A percentile compares a stretch with the other conserved stretches of the same genome.
Conservation (phyloP, 2,797 vertebrate species). For the Acanthiza pusilla region DNA sequence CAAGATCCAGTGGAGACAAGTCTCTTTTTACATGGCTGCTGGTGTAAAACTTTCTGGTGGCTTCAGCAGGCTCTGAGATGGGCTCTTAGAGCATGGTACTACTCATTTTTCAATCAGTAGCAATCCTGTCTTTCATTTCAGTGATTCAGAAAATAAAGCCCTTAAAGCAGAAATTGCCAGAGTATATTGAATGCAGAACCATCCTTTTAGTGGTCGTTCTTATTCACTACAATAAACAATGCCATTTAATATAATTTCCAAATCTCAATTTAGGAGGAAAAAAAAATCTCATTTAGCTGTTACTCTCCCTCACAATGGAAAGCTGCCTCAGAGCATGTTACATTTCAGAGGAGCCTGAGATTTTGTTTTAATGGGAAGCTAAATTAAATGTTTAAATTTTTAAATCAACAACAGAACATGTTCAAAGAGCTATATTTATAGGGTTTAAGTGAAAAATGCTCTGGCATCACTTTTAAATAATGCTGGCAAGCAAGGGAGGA, state of each 20-base stretch:
- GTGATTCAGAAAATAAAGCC: not conserved
- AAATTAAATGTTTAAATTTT: slow-evolving; percentile 64
- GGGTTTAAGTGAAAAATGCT: slow-evolving; percentile 59
- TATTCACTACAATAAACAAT: slow-evolving; percentile 42
- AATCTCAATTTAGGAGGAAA: slow-evolving; percentile 26
- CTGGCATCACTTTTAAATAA: slow-evolving; percentile 53
- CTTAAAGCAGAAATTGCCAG: slow-evolving; percentile 11
- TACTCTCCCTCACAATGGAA: slow-evolving; percentile 39
- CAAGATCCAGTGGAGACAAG: rapidly evolving
- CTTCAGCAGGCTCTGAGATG: not conserved
- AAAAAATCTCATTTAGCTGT: not conserved
- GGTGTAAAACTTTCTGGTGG: not conserved
- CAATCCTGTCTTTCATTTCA: slow-evolving; percentile 5
- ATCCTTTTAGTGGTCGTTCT: slow-evolving; percentile 2
- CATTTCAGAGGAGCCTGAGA: slow-evolving; percentile 37
- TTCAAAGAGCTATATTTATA: slow-evolving; percentile 58
- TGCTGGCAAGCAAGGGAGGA: slow-evolving; percentile 6
- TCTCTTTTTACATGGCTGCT: not conserved
- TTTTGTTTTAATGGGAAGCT: slow-evolving; percentile 45
- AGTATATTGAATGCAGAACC: slow-evolving; percentile 32
- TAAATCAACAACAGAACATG: slow-evolving; percentile 62
- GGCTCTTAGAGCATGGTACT: not conserved
- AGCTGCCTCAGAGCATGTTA: slow-evolving; percentile 41
- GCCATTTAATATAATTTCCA: slow-evolving; percentile 48
- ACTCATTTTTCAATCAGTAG: slow-evolving; percentile 28